Percentiles rank a stretch among this genome's conserved stretches.
phyloP scores from a whole-genome alignment of 2,888 invertebrate species.

The Drosophila prolongata region DNA sequence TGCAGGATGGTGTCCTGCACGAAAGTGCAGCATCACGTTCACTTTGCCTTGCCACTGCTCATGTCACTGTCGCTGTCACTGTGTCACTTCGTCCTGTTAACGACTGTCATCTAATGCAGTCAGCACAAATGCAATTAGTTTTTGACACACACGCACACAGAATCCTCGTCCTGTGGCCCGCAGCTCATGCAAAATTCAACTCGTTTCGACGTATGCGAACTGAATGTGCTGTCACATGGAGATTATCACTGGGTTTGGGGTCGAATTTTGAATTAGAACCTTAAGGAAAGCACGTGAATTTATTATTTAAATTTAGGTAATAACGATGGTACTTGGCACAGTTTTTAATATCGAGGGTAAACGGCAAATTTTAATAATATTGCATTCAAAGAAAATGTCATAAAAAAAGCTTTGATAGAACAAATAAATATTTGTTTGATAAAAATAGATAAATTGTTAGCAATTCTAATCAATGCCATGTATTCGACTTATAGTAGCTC shows the following conservation, averaged over 20 bases:
- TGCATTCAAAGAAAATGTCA: too few relatives aligned
- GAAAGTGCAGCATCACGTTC: constrained; percentile 29
- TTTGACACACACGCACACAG: constrained; percentile 39
- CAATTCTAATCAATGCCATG: too few relatives aligned
- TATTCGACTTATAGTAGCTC: too few relatives aligned
- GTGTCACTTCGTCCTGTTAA: constrained; percentile 45
- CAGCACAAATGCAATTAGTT: constrained; percentile 69
- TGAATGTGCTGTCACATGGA: constrained; percentile 50
- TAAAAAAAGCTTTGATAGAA: too few relatives aligned
- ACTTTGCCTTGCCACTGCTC: constrained; percentile 37
- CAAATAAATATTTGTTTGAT: too few relatives aligned
- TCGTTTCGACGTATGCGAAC: constrained; percentile 18
- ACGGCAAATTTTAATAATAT: too few relatives aligned
- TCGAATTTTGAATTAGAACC: not conserved
- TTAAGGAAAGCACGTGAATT: not conserved
- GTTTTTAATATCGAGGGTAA: too few relatives aligned
- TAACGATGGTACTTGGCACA: too few relatives aligned
- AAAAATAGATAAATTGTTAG: too few relatives aligned
- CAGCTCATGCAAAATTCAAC: constrained; percentile 41
- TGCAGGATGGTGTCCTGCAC: not conserved
- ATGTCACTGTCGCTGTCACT: constrained; percentile 43
- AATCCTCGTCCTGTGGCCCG: constrained; percentile 5
- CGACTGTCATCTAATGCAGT: constrained; percentile 42
- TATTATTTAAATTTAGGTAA: not conserved
- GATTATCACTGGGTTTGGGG: not conserved